Conservation (phyloP, 2,113 vertebrate species). For the Hipposideros armiger region DNA sequence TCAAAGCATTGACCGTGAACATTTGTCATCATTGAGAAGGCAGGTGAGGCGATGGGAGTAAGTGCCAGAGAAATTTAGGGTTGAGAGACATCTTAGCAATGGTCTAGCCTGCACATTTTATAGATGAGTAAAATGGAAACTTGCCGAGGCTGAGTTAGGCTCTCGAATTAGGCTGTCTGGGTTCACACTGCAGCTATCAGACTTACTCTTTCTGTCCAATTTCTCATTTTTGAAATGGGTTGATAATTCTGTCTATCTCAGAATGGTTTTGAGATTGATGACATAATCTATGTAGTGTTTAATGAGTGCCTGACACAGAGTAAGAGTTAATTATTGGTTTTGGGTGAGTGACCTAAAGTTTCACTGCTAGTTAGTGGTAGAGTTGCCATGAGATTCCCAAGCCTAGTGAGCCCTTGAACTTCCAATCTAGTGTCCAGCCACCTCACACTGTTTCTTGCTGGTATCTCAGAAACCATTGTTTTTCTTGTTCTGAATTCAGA, state of each 20-base stretch:
- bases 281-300: neutral
- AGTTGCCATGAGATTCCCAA: neutral
- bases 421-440: neutral
- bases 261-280: neutral
- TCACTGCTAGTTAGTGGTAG: neutral
- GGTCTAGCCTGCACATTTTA: neutral
- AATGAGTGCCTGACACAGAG: neutral
- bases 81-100: conserved; percentile 19
- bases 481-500: neutral
- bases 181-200: neutral
- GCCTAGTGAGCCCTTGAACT: neutral
- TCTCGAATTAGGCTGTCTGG: neutral
- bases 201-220: neutral
- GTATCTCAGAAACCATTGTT: neutral
- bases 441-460: neutral
- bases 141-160: neutral
- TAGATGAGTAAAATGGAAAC: neutral
- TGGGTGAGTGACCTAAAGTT: neutral
- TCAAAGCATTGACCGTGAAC: neutral
- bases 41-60: neutral
- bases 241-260: neutral
- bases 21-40: neutral
- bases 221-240: neutral
- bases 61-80: neutral
- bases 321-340: neutral